Percentiles rank a stretch among this genome's conserved stretches.
These are phyloP conservation scores for Lepidurus apus DNA, from an alignment of 1,140 invertebrate species.

Conservation along the genomic window DNA sequence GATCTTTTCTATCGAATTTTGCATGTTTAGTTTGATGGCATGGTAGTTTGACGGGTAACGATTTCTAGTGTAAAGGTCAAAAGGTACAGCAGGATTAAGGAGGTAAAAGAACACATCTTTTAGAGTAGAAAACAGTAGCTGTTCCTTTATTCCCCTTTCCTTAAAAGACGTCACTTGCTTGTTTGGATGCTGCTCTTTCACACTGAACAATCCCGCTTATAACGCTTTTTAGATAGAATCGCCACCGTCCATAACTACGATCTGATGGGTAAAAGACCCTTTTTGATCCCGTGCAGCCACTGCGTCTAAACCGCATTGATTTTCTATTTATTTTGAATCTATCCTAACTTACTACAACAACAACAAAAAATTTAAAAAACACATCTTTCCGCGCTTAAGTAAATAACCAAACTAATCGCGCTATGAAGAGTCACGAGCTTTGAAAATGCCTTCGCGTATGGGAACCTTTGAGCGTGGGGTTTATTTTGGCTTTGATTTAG, in stretches of 20 bases:
- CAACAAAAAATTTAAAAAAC: neutral
- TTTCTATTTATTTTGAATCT: neutral
- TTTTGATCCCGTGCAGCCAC: no score
- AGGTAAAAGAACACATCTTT: constrained; percentile 12
- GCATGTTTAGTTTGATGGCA: neutral
- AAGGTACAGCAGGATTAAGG: constrained; percentile 18
- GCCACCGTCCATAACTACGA: no score
- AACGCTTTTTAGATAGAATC: neutral
- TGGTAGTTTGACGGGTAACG: neutral
- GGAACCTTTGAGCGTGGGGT: constrained; percentile 24
- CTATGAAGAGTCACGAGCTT: no score
- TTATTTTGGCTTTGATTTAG: constrained; percentile 28
- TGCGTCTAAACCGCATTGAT: neutral
- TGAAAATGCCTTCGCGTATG: constrained; percentile 23
- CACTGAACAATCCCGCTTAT: neutral
- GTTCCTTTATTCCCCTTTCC: neutral
- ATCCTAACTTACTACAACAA: no score
- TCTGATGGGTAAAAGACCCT: no score
- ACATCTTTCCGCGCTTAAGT: neutral
- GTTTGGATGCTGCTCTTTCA: neutral
- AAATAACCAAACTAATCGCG: neutral
- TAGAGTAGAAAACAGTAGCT: neutral
- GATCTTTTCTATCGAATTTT: neutral
- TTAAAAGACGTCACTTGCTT: neutral
- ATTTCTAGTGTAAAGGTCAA: constrained; percentile 1